Evolutionary conservation across 2,888 invertebrate genomes (phyloP).

Genomic region (Spodoptera littoralis): DNA sequence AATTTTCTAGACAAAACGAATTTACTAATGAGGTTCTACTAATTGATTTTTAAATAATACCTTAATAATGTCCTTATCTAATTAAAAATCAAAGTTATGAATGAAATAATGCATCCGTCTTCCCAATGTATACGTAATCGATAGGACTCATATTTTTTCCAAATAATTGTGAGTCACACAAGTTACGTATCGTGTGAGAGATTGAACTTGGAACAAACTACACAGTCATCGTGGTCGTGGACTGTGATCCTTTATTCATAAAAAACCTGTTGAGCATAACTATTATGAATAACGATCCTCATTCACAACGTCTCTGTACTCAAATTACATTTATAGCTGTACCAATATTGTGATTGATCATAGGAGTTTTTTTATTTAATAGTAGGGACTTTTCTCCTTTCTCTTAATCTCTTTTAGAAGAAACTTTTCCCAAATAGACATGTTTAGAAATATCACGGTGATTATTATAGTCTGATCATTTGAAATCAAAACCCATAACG

Average conservation of each 20-base stretch:
- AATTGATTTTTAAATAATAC: no score
- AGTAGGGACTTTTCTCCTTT: no score
- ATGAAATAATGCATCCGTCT: constrained; percentile 12
- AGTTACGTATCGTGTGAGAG: constrained; percentile 15
- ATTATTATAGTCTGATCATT: no score
- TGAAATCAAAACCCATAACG: no score
- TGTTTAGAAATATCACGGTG: no score
- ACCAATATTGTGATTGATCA: no score
- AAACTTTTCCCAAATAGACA: no score
- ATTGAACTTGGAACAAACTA: constrained; percentile 13
- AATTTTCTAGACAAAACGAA: no score
- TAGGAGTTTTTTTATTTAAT: no score
- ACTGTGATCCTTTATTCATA: constrained; percentile 7
- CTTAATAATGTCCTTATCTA: no score
- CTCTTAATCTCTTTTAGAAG: no score
- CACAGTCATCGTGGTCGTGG: constrained; percentile 22
- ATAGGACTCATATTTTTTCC: constrained; percentile 51
- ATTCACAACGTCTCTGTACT: neutral
- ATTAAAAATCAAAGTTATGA: neutral
- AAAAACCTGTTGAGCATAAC: neutral
- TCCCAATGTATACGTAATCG: constrained; percentile 6
- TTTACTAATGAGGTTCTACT: no score
- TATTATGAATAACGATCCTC: neutral
- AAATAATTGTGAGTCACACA: constrained; percentile 52
- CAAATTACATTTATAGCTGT: neutral